Evolutionary conservation across 1,140 invertebrate species (phyloP).

Genomic region (Drosophila jambulina): DNA sequence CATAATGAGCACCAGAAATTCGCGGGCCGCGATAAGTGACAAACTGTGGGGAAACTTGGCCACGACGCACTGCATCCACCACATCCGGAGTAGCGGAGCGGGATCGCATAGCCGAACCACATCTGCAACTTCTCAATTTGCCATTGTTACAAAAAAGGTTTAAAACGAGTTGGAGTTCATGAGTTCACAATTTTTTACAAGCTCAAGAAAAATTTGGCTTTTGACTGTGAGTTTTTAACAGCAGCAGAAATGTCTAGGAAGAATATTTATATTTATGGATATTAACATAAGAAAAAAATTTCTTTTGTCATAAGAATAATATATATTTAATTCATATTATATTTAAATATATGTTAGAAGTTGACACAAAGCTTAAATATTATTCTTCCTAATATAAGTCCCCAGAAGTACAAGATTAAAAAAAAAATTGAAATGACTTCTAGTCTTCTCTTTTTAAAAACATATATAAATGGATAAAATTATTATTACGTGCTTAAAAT

Average conservation of each 20-base stretch:
- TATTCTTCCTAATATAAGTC: no score
- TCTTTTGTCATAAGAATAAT: no score
- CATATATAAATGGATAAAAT: neutral
- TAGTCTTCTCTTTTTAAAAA: neutral
- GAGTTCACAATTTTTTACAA: neutral
- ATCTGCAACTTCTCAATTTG: neutral
- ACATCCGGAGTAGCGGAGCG: neutral
- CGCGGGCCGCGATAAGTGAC: constrained; percentile 63
- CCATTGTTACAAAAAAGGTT: neutral
- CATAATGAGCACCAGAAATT: constrained; percentile 70
- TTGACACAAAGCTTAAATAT: no score
- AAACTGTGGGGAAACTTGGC: constrained; percentile 18
- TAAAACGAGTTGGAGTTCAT: neutral
- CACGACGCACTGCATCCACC: constrained; percentile 10
- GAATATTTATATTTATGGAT: neutral
- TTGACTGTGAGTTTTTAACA: neutral
- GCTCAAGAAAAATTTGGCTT: neutral
- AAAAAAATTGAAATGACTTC: no score
- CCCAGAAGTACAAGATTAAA: no score
- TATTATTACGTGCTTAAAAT: neutral
- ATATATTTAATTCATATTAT: no score
- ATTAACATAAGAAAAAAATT: neutral
- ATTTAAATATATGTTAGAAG: neutral
- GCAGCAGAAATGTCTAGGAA: neutral
- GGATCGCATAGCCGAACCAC: constrained; percentile 11